A percentile compares a stretch with the other conserved stretches of the same genome.
phyloP scores from a whole-genome alignment of 2,888 invertebrate genomes.

The Orthosia gracilis region DNA sequence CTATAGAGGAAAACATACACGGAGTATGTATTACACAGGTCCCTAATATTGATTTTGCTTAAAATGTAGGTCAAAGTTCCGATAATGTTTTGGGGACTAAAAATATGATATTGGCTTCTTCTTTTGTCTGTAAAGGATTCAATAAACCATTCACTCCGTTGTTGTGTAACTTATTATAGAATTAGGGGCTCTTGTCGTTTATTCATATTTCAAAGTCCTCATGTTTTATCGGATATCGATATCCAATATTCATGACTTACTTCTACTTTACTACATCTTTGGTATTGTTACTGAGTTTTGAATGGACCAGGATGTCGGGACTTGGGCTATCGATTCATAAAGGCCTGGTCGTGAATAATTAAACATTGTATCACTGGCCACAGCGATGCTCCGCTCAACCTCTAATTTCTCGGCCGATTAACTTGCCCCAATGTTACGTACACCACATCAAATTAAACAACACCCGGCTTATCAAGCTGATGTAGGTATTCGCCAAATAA shows the following conservation, averaged over 20 bases:
- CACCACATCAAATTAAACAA: constrained; percentile 50
- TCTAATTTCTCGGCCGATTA: constrained; percentile 70
- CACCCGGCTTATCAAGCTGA: constrained; percentile 24
- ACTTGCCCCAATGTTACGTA: constrained; percentile 59
- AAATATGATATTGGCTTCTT: constrained; percentile 44
- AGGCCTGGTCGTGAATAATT: constrained; percentile 65
- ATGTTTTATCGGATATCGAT: constrained; percentile 31
- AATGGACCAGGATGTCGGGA: constrained; percentile 11
- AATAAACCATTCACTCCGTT: constrained; percentile 36
- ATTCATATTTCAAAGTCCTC: constrained; percentile 28
- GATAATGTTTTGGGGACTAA: constrained; percentile 34
- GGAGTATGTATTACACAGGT: constrained; percentile 12
- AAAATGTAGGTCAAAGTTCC: constrained; percentile 51
- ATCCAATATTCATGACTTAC: constrained; percentile 25
- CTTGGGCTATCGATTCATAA: constrained; percentile 56
- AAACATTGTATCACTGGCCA: constrained; percentile 60
- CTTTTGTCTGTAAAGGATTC: constrained; percentile 30
- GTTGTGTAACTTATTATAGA: constrained; percentile 22
- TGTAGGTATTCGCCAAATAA: constrained; percentile 26
- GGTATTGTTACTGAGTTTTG: constrained; percentile 18
- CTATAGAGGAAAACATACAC: constrained; percentile 18
- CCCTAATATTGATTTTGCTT: constrained; percentile 48
- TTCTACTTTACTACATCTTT: too few relatives aligned
- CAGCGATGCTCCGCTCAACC: constrained; percentile 54
- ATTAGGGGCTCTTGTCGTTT: constrained; percentile 17